phyloP scores from a whole-genome alignment of 2,797 vertebrate genomes.

The Nyctibius grandis region DNA sequence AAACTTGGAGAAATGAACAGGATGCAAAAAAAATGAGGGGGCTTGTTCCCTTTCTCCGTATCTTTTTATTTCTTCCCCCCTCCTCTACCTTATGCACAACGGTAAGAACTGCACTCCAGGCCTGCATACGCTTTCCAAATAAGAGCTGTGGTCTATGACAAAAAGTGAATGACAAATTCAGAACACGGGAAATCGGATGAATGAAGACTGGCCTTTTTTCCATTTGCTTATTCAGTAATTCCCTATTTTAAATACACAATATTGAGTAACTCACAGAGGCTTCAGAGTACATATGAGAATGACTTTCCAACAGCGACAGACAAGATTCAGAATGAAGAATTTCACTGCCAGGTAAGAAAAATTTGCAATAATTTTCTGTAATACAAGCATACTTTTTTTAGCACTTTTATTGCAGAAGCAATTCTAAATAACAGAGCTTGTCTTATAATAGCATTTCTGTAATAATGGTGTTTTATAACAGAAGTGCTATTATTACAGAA shows the following conservation, averaged over 20 bases:
- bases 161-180: neutral
- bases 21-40: neutral
- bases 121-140: neutral
- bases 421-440: slow-evolving; percentile 80
- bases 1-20: neutral
- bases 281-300: slow-evolving; percentile 54
- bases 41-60: neutral
- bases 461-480: slow-evolving; percentile 84
- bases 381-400: slow-evolving; percentile 75
- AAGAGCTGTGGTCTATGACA: neutral
- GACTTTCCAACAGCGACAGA: slow-evolving; percentile 66
- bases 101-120: neutral
- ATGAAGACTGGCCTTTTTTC: neutral
- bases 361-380: slow-evolving; percentile 80
- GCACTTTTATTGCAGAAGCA: slow-evolving; percentile 78
- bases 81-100: neutral
- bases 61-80: neutral
- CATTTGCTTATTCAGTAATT: slow-evolving; percentile 64
- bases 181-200: neutral
- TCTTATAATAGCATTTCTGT: slow-evolving; percentile 81
- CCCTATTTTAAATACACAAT: slow-evolving; percentile 61
- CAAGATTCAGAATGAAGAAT: slow-evolving; percentile 75
- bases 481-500: slow-evolving; percentile 82
- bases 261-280: slow-evolving; percentile 37
- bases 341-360: slow-evolving; percentile 74